Evolutionary conservation across 2,113 vertebrate species (phyloP), one percentile per base, ranked within the genome.

Genomic region (Dromaius novaehollandiae): DNA sequence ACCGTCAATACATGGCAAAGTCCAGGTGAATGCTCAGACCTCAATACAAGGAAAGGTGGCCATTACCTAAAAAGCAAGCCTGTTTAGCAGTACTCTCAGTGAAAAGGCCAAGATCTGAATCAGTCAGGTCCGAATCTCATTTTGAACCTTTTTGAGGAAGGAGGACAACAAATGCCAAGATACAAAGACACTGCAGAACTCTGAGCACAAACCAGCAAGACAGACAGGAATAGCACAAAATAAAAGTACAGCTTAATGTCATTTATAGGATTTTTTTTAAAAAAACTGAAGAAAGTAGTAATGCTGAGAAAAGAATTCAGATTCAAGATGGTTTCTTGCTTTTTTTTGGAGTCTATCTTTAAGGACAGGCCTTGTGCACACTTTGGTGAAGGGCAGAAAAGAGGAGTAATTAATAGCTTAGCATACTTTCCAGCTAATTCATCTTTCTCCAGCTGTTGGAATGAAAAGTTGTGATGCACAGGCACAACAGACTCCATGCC

Each of bases 221-320:
- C 40, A 55, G 44, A 46, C 8, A 0, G 0, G 25, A 75, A 66
- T 0, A 81, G 51, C 64, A 85, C 13, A 40, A 61, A 65, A n/a
- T 1, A 16, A 34, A 65, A 42, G 19, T 36, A 48, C 36, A 51
- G 28, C 30, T 56, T n/a, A 55, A 22, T 26, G 46, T n/a, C 26
- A 22, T 38, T 89, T 46, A 24, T 15, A 74, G 24, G 9, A 25
- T 73, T n/a, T 8, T 63, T 63, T 34, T 70, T 50, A 34, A 48
- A 32, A 71, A 73, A 38, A 53, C n/a, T 18, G n/a, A 46, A 51
- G 46, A 69, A 69, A 24, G 34, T 2, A 74, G 70, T 26, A 46
- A 20, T 5, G 10, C 1, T 32, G 28, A 20, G 30, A 64, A 69
- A n/a, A 44, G 2, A 87, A 34, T 16, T 51, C 81, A n/a, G 34